Base-by-base conservation (phyloP, 2,888 invertebrate species). In the Furcula furcula region DNA sequence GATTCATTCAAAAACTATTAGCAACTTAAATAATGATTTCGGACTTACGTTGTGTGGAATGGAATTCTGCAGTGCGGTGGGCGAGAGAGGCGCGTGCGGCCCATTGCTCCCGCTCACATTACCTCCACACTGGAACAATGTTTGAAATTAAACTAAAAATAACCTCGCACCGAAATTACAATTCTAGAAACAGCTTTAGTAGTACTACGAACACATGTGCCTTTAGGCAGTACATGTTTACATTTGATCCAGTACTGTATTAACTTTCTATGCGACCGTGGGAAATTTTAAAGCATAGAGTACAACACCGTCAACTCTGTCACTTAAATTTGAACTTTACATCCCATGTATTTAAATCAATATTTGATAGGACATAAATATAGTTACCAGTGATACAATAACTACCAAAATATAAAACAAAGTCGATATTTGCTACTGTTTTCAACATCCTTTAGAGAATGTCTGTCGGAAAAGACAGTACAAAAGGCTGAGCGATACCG, bases 81-180 rank as follows among this genome's bases (percentile, higher is more conserved):
- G 87, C 67, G 88, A 88, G 43, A 88, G 82, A 58, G 87, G 87
- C 69, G 78, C 87, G 74, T 78, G 86, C 52, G 79, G 85, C 66
- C 85, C 87, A 84, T 85, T 83, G 76, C 81, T 85, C 62, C 74
- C 81, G 73, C 74, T 78, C 59, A 79, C 76, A 51, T 67, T 83
- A 58, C 81, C 85, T 63, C 82, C 84, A 53, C 80, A 75, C 88
- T 88, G 69, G 31, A 80, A 82, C 66, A 71, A 76, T 50, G 58
- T 58, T 57, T 50, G 36, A 54, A 53, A 64, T 55, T 64, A 60
- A 46, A 50, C 46, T 69, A 66, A 64, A 71, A 68, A 68, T 69
- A 67, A 55, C 57, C 44, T 45, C 36, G 36, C 44, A 33, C 31
- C 22, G 25, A 38, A 48, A 56, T 55, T 43, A 37, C 34, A 35